phyloP scores from a whole-genome alignment of 2,113 vertebrate genomes.

The Mirounga angustirostris region DNA sequence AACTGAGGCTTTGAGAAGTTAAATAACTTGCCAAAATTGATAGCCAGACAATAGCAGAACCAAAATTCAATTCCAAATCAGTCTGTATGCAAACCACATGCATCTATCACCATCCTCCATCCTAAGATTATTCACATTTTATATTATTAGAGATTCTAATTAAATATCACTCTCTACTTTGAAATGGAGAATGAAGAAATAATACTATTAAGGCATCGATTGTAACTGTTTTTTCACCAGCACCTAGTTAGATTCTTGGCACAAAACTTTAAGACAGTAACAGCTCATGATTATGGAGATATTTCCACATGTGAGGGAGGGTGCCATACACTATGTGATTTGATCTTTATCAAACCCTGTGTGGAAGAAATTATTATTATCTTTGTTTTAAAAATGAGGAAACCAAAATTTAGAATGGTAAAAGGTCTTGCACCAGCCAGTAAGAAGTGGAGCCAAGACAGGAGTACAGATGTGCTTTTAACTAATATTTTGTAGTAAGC shows the following conservation, averaged over 20 bases:
- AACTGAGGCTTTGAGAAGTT: background rate
- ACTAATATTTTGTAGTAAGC: background rate
- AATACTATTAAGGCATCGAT: background rate
- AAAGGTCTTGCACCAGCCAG: background rate
- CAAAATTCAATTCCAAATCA: background rate
- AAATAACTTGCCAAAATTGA: background rate
- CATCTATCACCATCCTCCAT: background rate
- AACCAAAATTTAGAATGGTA: background rate
- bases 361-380: background rate
- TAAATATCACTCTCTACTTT: background rate
- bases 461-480: background rate
- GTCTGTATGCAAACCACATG: background rate
- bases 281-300: background rate
- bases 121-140: background rate
- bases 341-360: background rate
- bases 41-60: background rate
- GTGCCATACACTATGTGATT: background rate
- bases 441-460: background rate
- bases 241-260: background rate
- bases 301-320: background rate
- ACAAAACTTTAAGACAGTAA: background rate
- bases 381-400: background rate
- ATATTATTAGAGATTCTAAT: background rate
- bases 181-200: background rate
- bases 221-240: background rate